Percentiles rank a stretch among this genome's conserved stretches.
Conservation (phyloP, 2,888 invertebrate genomes). For the Ichneumoninae sp. region DNA sequence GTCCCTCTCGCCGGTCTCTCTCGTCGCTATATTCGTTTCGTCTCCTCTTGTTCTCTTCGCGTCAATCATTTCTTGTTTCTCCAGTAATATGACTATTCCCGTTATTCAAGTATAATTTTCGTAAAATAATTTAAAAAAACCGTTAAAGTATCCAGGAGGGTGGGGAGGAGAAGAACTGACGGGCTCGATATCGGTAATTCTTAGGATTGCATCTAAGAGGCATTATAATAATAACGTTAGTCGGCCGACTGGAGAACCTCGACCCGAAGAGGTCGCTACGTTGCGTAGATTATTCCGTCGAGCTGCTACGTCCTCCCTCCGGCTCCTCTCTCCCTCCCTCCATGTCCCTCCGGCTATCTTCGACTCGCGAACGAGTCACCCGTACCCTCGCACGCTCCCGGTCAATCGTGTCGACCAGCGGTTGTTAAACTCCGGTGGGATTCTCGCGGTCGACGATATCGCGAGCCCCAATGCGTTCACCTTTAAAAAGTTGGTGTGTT, state of each 20-base stretch:
- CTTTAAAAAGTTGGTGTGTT: conserved; percentile 31
- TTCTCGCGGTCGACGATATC: conserved; percentile 4
- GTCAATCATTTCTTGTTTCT: background rate
- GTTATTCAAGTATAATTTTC: background rate
- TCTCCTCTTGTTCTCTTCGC: background rate
- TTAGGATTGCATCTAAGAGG: conserved; percentile 18
- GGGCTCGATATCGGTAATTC: background rate
- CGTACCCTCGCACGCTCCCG: background rate
- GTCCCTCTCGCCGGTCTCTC: conserved; percentile 6
- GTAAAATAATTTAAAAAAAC: background rate
- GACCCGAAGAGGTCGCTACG: conserved; percentile 32
- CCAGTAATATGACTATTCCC: background rate
- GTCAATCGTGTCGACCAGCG: background rate
- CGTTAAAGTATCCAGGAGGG: background rate
- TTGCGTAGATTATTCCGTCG: conserved; percentile 7
- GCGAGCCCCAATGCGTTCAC: conserved; percentile 23
- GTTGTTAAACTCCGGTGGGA: conserved; percentile 19
- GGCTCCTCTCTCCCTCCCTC: background rate
- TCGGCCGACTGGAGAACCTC: conserved; percentile 23
- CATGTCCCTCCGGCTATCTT: conserved; percentile 1
- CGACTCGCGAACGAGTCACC: background rate
- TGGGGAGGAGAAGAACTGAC: background rate
- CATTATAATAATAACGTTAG: conserved; percentile 34
- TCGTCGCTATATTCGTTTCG: background rate
- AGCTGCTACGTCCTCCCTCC: background rate